Evolutionary conservation across 2,113 vertebrate genomes (phyloP), one percentile per base, ranked within the genome.

Genomic region (Triplophysa dalaica): DNA sequence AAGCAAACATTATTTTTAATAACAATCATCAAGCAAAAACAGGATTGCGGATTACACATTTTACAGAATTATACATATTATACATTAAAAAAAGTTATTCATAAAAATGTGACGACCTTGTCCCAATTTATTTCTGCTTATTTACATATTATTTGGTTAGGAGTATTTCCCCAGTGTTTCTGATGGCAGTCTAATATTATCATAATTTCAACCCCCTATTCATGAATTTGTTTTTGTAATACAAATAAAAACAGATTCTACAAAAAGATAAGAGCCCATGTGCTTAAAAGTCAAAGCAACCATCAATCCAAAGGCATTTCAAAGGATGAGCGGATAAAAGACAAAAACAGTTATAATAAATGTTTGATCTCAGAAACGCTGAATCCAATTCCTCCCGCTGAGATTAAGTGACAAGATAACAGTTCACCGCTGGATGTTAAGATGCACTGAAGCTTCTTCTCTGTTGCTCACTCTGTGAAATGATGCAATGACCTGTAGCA

Each of bases 341-440:
- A 75, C 21, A 14, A 10, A 29, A 56, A 56, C 3, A 50, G 65
- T 26, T 58, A 26, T 26, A 65, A 38, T 52, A 38, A 41, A 56
- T 56, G 81, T 84, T 75, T 85, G 85, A 83, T 92, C 87, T 87
- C 88, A 41, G 45, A 78, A 50, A 64, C 24, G 21, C 26, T 65
- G 29, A 52, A 41, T 74, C 33, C n/a, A 74, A 24, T 22, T 4
- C 45, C 41, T 48, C 54, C 61, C 24, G 19, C 54, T 67, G 67
- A 81, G 82, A 84, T 86, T 45, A 80, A 68, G 54, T 58, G 75
- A 82, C 41, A 21, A 33, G 82, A 67, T n/a, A 79, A 24, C 82
- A 82, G 58, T 62, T 60, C 82, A 38, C 13, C 33, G 70, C 22
- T 80, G 66, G 67, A 80, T 81, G 76, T 79, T 78, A 81, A 81